Evolutionary conservation across 1,140 invertebrate species (phyloP).

Genomic region (Daktulosphaira vitifoliae): DNA sequence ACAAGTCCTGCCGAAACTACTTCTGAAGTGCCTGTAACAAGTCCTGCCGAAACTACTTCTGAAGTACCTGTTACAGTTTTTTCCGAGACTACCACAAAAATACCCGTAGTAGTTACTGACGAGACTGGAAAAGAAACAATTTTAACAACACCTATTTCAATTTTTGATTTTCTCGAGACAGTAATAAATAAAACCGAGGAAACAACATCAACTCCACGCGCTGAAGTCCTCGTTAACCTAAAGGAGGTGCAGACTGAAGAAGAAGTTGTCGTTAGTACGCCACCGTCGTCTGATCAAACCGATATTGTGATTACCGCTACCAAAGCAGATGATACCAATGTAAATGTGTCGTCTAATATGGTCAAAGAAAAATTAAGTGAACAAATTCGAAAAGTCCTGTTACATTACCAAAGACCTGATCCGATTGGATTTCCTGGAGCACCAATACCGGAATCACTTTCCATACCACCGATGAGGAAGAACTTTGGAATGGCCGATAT

Average conservation of each 20-base stretch:
- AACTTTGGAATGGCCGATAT: slow-evolving; percentile 60
- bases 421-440: slow-evolving; percentile 65
- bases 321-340: background rate
- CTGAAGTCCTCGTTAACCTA: background rate
- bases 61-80: too few species aligned
- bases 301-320: background rate
- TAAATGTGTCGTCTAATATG: background rate
- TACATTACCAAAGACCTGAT: slow-evolving; percentile 71
- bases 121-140: too few species aligned
- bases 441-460: slow-evolving; percentile 66
- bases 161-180: too few species aligned
- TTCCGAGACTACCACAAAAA: too few species aligned
- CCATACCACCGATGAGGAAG: slow-evolving; percentile 65
- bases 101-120: too few species aligned
- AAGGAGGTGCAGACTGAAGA: background rate
- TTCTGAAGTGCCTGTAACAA: too few species aligned
- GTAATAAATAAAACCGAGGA: too few species aligned
- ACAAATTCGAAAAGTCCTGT: slow-evolving; percentile 58
- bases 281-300: background rate
- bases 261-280: background rate
- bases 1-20: too few species aligned
- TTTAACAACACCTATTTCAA: too few species aligned
- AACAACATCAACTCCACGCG: too few species aligned
- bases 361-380: slow-evolving; percentile 37
- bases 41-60: too few species aligned